Conservation (phyloP, 64 coral and sea anemone genomes). For the Montipora capricornis region DNA sequence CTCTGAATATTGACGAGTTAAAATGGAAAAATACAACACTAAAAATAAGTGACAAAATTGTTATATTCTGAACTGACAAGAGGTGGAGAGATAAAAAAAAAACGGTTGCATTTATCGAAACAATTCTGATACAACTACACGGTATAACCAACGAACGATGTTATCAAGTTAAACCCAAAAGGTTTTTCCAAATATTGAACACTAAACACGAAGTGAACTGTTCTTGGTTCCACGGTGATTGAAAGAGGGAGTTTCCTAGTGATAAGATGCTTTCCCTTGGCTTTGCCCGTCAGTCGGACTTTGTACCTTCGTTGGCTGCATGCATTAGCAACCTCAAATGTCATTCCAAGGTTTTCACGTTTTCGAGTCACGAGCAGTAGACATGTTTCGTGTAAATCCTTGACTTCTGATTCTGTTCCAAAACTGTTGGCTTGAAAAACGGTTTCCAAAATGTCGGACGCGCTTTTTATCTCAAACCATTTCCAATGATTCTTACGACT, state of each 20-base stretch:
- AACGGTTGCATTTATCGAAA: background rate
- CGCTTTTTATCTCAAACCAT: conserved; percentile 71
- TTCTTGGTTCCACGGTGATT: conserved; percentile 53
- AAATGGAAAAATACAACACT: no score
- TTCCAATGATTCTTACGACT: conserved; percentile 38
- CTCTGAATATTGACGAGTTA: no score
- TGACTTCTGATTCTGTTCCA: conserved; percentile 62
- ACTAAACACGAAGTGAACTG: conserved; percentile 80
- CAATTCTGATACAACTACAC: background rate
- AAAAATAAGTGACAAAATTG: no score
- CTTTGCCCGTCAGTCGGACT: conserved; percentile 61
- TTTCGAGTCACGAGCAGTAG: conserved; percentile 73
- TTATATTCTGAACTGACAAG: no score
- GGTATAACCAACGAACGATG: conserved; percentile 20
- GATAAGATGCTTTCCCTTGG: conserved; percentile 28
- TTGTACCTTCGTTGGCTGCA: conserved; percentile 52
- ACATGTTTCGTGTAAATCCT: conserved; percentile 72
- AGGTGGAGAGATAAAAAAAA: no score
- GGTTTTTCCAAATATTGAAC: conserved; percentile 77
- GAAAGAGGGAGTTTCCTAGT: conserved; percentile 69
- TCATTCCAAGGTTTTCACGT: conserved; percentile 53
- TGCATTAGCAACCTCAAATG: conserved; percentile 73
- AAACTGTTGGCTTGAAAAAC: conserved; percentile 76
- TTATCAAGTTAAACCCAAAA: conserved; percentile 47
- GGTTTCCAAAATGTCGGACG: conserved; percentile 65